Percentiles rank a stretch among this genome's conserved stretches.
phyloP scores from a whole-genome alignment of 2,888 invertebrate genomes.

The Drosophila yooni region DNA sequence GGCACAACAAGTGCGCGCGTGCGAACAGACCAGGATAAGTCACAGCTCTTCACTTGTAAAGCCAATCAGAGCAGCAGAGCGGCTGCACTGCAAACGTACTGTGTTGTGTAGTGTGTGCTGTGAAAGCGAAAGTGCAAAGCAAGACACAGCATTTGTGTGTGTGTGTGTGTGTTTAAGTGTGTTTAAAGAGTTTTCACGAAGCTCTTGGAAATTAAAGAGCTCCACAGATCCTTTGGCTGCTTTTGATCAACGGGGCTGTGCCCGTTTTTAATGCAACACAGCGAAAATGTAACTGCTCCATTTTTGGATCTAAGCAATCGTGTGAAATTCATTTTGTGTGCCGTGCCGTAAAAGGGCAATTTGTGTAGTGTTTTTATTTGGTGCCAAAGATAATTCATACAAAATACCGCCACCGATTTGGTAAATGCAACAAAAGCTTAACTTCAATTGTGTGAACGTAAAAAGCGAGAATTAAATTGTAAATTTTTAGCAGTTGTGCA shows the following conservation, averaged over 20 bases:
- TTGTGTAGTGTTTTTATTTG: conserved; percentile 53
- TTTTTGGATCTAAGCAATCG: conserved; percentile 35
- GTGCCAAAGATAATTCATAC: conserved; percentile 63
- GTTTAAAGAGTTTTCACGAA: conserved; percentile 8
- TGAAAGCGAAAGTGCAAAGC: conserved; percentile 36
- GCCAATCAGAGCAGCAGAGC: conserved; percentile 36
- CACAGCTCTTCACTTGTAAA: conserved; percentile 40
- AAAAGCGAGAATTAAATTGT: conserved; percentile 46
- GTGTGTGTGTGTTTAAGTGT: conserved; percentile 10
- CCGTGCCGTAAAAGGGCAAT: conserved; percentile 18
- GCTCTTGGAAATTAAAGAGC: conserved; percentile 17
- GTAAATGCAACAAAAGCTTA: conserved; percentile 27
- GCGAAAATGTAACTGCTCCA: conserved; percentile 65
- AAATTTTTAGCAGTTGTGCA: conserved; percentile 7
- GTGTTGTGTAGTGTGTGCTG: conserved; percentile 46
- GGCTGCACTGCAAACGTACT: conserved; percentile 32
- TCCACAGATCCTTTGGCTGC: conserved; percentile 26
- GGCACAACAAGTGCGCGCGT: conserved; percentile 85
- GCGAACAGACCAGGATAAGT: conserved; percentile 54
- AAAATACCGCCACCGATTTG: conserved; percentile 60
- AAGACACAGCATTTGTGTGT: conserved; percentile 3
- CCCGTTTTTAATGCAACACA: conserved; percentile 27
- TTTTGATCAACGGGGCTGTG: conserved; percentile 41
- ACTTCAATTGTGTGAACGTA: conserved; percentile 67
- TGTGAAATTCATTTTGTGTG: conserved; percentile 33